These are phyloP conservation scores for Cyrtonyx montezumae DNA, from an alignment of 2,113 vertebrate species.

Conservation along the genomic window DNA sequence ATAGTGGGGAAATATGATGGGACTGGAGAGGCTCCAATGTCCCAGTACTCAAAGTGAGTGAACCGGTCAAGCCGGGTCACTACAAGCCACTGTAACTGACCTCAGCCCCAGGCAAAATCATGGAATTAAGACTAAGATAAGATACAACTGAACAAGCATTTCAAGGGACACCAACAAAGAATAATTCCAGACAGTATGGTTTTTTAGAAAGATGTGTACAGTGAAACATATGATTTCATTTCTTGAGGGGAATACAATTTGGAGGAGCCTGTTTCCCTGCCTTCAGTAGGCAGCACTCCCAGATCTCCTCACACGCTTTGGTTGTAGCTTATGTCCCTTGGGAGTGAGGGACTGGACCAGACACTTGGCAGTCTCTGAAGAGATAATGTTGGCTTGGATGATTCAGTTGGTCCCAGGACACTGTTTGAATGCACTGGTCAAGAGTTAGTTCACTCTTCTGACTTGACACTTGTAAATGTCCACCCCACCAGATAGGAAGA, in stretches of 20 bases:
- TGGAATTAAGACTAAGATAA: conserved; percentile 12
- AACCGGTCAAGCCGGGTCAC: background rate
- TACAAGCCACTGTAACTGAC: background rate
- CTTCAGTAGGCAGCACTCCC: background rate
- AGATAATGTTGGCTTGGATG: background rate
- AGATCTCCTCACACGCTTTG: background rate
- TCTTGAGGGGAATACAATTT: background rate
- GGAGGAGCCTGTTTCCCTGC: background rate
- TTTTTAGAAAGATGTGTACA: background rate
- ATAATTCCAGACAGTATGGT: background rate
- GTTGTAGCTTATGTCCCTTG: background rate
- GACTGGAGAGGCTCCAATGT: background rate
- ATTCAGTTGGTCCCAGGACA: background rate
- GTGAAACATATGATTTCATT: background rate
- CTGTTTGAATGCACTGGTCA: background rate
- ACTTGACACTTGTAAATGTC: background rate
- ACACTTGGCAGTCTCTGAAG: background rate
- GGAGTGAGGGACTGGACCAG: background rate
- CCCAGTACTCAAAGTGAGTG: background rate
- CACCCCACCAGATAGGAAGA: background rate
- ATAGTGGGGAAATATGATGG: background rate
- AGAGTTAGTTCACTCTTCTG: background rate
- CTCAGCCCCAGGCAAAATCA: background rate
- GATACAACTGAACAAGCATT: background rate
- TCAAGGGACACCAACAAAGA: background rate